These are phyloP conservation scores for Willisornis vidua DNA, from an alignment of 2,113 vertebrate genomes.

Conservation along the genomic window DNA sequence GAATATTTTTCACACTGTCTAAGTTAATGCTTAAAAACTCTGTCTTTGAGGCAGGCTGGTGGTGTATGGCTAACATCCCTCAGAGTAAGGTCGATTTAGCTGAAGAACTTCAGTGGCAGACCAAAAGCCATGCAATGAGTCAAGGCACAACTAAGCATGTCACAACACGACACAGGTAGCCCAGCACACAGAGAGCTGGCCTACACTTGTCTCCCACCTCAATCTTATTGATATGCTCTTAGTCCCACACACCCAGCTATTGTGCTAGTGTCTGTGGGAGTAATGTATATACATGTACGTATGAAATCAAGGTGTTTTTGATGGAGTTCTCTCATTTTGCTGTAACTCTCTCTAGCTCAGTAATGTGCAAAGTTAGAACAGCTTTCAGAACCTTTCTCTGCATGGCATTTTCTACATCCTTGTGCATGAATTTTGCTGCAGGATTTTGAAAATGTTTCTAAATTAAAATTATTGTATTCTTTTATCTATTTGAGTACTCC, in stretches of 20 bases:
- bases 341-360: not conserved
- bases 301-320: not conserved
- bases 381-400: not conserved
- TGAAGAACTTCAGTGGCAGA: not conserved
- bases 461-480: not conserved
- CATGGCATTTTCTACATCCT: not conserved
- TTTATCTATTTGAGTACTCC: not conserved
- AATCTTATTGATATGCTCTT: not conserved
- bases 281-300: not conserved
- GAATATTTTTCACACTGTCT: not conserved
- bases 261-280: not conserved
- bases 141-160: not conserved
- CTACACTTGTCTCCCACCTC: slow-evolving; percentile 19
- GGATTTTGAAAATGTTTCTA: not conserved
- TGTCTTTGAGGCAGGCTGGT: not conserved
- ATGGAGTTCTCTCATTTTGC: not conserved
- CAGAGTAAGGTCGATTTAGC: not conserved
- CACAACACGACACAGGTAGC: not conserved
- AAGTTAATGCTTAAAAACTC: not conserved
- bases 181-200: not conserved
- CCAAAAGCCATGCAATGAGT: not conserved
- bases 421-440: not conserved
- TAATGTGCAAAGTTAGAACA: not conserved
- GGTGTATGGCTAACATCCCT: not conserved
- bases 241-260: not conserved